Evolutionary conservation across 2,113 vertebrate genomes (phyloP).

Genomic region (human (Homo sapiens)): GRCh38 chrX:96798001-96798500

Average conservation of each 20-base stretch:
- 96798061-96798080: not conserved
- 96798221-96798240: not conserved
- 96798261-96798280: not conserved
- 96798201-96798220: not conserved
- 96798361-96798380: not conserved
- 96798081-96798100: not conserved
- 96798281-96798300: not conserved
- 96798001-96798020: not conserved
- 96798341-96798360: constrained; percentile 22
- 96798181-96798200: not conserved
- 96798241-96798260: not conserved
- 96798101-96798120: not conserved
- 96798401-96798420: constrained; percentile 10
- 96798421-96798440: not conserved
- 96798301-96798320: not conserved
- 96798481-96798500: not conserved
- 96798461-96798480: not conserved
- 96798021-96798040: not conserved
- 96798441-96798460: not conserved
- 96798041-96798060: not conserved
- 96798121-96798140: not conserved
- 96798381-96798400: not conserved
- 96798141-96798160: not conserved
- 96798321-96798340: not conserved
- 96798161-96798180: constrained; percentile 11